These are phyloP conservation scores for Xiphophorus maculatus DNA, from an alignment of 2,113 vertebrate genomes.

Conservation along the genomic window DNA sequence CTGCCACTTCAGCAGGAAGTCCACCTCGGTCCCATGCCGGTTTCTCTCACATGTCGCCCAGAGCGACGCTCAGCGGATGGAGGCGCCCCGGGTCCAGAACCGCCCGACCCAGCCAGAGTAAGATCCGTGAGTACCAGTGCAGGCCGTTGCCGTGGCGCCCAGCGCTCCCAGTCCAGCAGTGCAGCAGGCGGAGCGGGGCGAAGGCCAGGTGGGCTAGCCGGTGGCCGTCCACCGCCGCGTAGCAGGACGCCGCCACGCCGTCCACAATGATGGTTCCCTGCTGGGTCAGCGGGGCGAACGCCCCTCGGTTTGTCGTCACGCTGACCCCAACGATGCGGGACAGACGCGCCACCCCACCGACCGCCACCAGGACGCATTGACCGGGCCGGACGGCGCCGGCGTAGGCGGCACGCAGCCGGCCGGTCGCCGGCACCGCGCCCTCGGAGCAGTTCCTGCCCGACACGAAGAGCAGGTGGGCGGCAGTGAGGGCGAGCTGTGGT, in stretches of 20 bases:
- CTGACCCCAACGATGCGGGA: slow-evolving; percentile 79
- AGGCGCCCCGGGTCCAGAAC: slow-evolving; percentile 84
- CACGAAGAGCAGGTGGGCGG: slow-evolving; percentile 89
- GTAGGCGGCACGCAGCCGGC: slow-evolving; percentile 81
- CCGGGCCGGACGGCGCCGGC: slow-evolving; percentile 69
- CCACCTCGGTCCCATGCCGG: not conserved
- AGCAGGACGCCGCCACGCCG: slow-evolving; percentile 88
- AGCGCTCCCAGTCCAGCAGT: slow-evolving; percentile 77
- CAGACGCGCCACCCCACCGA: slow-evolving; percentile 40
- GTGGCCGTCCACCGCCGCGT: slow-evolving; percentile 86
- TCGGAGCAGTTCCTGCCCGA: slow-evolving; percentile 82
- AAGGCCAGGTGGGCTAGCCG: slow-evolving; percentile 88
- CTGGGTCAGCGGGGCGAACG: slow-evolving; percentile 87
- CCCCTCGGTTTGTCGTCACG: slow-evolving; percentile 74
- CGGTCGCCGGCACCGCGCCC: slow-evolving; percentile 26
- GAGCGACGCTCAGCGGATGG: slow-evolving; percentile 83
- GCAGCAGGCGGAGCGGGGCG: slow-evolving; percentile 85
- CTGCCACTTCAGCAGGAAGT: not conserved
- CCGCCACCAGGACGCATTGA: slow-evolving; percentile 68
- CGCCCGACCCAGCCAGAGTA: slow-evolving; percentile 84
- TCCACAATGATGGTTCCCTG: slow-evolving; percentile 90
- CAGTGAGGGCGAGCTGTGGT: slow-evolving; percentile 82
- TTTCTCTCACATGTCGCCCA: slow-evolving; percentile 77
- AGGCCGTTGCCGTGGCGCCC: slow-evolving; percentile 76
- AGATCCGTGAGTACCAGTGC: slow-evolving; percentile 89